Evolutionary conservation across 2,888 invertebrate species (phyloP).

Genomic region (Iselma pallidipennis): DNA sequence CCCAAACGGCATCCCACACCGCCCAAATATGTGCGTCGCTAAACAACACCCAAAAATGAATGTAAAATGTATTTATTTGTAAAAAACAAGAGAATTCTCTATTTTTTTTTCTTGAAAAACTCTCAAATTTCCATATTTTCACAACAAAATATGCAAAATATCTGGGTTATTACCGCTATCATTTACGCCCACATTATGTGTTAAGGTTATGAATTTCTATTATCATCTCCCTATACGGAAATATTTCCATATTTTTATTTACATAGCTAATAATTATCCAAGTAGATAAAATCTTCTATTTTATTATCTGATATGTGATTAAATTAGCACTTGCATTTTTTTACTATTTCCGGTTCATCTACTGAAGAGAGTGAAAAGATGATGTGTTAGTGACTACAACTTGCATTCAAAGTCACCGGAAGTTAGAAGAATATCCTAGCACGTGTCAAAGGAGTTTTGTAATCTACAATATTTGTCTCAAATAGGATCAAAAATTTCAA

Average conservation of each 20-base stretch:
- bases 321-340: neutral
- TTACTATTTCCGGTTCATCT: neutral
- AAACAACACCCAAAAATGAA: too few relatives aligned
- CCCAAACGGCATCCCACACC: neutral
- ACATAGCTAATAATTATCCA: neutral
- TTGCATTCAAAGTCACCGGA: neutral
- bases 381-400: neutral
- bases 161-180: neutral
- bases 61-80: neutral
- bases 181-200: neutral
- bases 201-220: neutral
- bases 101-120: too few relatives aligned
- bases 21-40: too few relatives aligned
- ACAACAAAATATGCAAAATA: neutral
- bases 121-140: neutral
- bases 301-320: neutral
- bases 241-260: neutral
- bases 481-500: constrained; percentile 14
- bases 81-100: neutral
- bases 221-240: neutral
- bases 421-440: too few relatives aligned
- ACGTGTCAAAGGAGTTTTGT: neutral
- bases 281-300: too few relatives aligned
- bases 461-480: neutral
- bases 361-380: neutral